Conservation (phyloP, 2,888 invertebrate species). For the Micoletzkya japonica region DNA sequence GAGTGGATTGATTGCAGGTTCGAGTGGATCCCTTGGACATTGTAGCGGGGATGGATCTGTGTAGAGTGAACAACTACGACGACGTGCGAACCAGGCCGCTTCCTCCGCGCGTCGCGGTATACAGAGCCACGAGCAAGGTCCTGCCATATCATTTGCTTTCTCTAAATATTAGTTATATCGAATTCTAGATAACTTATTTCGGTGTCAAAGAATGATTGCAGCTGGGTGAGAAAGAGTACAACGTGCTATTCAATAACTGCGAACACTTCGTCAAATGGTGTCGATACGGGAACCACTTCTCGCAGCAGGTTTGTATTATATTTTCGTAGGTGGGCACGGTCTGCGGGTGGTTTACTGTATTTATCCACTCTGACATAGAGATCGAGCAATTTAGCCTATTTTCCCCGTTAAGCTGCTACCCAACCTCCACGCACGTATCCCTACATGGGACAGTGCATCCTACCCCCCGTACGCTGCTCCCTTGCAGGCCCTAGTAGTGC, state of each 20-base stretch:
- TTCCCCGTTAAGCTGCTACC: neutral
- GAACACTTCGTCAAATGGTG: conserved; percentile 65
- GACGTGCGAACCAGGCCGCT: conserved; percentile 49
- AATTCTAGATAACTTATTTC: no score
- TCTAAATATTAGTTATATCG: no score
- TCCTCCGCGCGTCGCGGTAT: conserved; percentile 47
- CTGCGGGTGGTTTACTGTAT: neutral
- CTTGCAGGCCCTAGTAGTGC: conserved; percentile 20
- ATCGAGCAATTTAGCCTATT: no score
- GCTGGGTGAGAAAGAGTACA: conserved; percentile 64
- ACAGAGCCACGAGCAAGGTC: conserved; percentile 55
- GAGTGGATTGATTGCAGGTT: conserved; percentile 32
- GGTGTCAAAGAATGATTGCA: conserved; percentile 27
- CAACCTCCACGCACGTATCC: neutral
- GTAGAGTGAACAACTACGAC: conserved; percentile 46
- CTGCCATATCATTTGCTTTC: no score
- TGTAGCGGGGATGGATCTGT: conserved; percentile 37
- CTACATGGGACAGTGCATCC: neutral
- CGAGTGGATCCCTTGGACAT: conserved; percentile 42
- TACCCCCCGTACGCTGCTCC: no score
- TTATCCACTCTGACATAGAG: no score
- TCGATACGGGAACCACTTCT: conserved; percentile 62
- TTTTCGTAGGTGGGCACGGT: no score
- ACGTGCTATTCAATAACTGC: conserved; percentile 64
- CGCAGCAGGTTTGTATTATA: conserved; percentile 56